Conservation (phyloP, 1,140 invertebrate species). For the Aradophagus sp. region DNA sequence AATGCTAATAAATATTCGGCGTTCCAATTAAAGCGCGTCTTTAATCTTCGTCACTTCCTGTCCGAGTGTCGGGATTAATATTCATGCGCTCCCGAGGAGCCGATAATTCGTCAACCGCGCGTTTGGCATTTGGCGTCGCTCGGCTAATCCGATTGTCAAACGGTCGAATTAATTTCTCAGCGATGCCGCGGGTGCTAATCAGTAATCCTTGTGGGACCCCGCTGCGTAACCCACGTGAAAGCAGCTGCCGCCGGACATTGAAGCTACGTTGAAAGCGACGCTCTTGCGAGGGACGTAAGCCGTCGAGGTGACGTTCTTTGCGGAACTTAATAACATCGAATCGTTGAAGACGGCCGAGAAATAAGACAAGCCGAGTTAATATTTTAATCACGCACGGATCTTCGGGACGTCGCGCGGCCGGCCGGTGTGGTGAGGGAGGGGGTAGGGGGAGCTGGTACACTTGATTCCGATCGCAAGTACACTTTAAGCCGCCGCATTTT, state of each 20-base stretch:
- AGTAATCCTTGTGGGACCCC: slow-evolving; percentile 51
- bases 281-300: slow-evolving; percentile 17
- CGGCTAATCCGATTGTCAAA: slow-evolving; percentile 59
- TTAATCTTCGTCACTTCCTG: slow-evolving; percentile 50
- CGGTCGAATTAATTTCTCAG: slow-evolving; percentile 49
- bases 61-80: slow-evolving; percentile 37
- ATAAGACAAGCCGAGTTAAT: slow-evolving; percentile 17
- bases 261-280: slow-evolving; percentile 6
- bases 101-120: slow-evolving; percentile 45
- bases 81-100: slow-evolving; percentile 23
- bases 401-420: too few relatives aligned
- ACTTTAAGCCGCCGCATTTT: too few relatives aligned
- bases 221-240: slow-evolving; percentile 22
- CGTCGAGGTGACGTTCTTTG: slow-evolving; percentile 26
- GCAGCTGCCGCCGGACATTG: slow-evolving; percentile 44
- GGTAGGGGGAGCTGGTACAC: too few relatives aligned
- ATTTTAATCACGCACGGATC: slow-evolving; percentile 29
- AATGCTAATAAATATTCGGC: slow-evolving; percentile 44
- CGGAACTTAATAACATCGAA: slow-evolving; percentile 24
- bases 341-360: slow-evolving; percentile 14
- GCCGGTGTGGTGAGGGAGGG: too few relatives aligned
- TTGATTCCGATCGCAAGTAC: background rate
- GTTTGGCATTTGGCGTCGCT: slow-evolving; percentile 11
- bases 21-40: slow-evolving; percentile 43
- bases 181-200: slow-evolving; percentile 55